Evolutionary conservation across 2,888 invertebrate species (phyloP).

Genomic region (Polylopha cassiicola): DNA sequence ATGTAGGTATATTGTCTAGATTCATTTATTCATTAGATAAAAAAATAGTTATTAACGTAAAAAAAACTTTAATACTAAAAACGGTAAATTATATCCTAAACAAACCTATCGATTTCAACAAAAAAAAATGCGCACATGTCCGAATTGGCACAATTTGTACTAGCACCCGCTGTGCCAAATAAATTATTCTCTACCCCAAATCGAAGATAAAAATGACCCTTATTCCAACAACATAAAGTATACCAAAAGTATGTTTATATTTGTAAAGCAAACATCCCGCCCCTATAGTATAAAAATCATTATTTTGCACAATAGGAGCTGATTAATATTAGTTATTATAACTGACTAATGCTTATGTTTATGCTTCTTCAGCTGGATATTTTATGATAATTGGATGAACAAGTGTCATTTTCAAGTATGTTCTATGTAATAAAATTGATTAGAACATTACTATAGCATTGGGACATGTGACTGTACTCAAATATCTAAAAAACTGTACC

Average conservation of each 20-base stretch:
- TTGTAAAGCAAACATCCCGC: too few relatives aligned
- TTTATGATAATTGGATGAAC: conserved; percentile 50
- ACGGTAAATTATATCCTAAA: conserved; percentile 1
- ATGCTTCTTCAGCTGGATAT: conserved; percentile 36
- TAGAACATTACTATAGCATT: too few relatives aligned
- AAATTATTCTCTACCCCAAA: conserved; percentile 47
- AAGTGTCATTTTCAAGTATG: conserved; percentile 37
- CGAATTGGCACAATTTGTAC: conserved; percentile 63
- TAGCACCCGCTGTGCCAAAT: conserved; percentile 67
- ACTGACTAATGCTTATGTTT: conserved; percentile 44
- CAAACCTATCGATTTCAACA: conserved; percentile 46
- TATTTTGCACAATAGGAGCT: conserved; percentile 57
- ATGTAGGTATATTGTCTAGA: too few relatives aligned
- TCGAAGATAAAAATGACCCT: background rate
- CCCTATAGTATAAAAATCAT: conserved; percentile 57
- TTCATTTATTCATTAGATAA: too few relatives aligned
- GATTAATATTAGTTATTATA: conserved; percentile 63
- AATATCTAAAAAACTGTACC: too few relatives aligned
- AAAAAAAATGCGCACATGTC: conserved; percentile 53
- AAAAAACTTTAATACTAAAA: conserved; percentile 5
- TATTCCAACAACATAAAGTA: too few relatives aligned
- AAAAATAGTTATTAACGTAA: too few relatives aligned
- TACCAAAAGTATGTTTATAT: too few relatives aligned
- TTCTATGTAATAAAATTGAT: conserved; percentile 3
- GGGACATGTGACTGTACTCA: too few relatives aligned